phyloP scores from a whole-genome alignment of 2,888 invertebrate species.

The Mythimna pallens region DNA sequence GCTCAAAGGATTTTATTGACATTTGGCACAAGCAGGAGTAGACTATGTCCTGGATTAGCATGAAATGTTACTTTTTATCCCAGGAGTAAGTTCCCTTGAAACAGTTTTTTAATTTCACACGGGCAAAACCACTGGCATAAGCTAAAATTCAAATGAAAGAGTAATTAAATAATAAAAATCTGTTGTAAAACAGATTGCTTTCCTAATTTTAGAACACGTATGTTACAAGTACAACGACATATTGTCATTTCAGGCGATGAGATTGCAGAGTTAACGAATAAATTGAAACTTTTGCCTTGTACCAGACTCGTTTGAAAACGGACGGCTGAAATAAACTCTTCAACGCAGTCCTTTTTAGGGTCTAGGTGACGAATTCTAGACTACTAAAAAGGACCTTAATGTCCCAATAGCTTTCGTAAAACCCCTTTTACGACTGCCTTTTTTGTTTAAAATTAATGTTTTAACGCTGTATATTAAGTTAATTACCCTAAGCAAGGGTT shows the following conservation, averaged over 20 bases:
- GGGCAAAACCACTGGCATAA: too few relatives aligned
- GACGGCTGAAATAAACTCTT: constrained; percentile 35
- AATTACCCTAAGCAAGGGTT: constrained; percentile 80
- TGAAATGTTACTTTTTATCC: too few relatives aligned
- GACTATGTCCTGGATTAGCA: too few relatives aligned
- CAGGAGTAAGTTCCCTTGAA: too few relatives aligned
- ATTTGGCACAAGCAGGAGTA: too few relatives aligned
- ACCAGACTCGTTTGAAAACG: constrained; percentile 13
- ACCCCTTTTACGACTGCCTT: constrained; percentile 67
- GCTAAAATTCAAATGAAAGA: neutral
- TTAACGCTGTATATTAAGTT: constrained; percentile 75
- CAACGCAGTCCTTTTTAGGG: constrained; percentile 41
- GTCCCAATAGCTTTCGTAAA: constrained; percentile 67
- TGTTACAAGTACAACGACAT: constrained; percentile 11
- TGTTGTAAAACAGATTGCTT: constrained; percentile 27
- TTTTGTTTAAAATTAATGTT: constrained; percentile 68
- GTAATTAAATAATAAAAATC: constrained; percentile 9
- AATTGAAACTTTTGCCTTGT: constrained; percentile 48
- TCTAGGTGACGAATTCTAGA: constrained; percentile 50
- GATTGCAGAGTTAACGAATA: constrained; percentile 36
- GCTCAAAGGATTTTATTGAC: too few relatives aligned
- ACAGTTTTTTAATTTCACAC: too few relatives aligned
- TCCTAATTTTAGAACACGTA: constrained; percentile 8
- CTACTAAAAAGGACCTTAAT: constrained; percentile 45
- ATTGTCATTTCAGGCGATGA: constrained; percentile 11